Percentiles rank a stretch among this genome's conserved stretches.
Evolutionary conservation across 2,797 vertebrate species (phyloP).

Genomic region (Siniperca obscura): DNA sequence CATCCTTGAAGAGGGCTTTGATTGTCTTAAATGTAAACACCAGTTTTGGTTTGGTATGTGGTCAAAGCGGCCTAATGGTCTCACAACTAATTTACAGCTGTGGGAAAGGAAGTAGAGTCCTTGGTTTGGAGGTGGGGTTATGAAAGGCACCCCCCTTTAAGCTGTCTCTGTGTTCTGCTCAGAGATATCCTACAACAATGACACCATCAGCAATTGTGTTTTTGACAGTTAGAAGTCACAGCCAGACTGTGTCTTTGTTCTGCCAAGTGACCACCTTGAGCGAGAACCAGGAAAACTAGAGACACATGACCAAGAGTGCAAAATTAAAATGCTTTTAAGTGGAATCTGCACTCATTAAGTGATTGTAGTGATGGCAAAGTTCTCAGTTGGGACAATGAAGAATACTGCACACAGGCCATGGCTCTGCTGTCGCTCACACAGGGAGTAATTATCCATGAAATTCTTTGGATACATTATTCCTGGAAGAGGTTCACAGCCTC

Average conservation of each 20-base stretch:
- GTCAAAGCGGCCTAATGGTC: too few species aligned
- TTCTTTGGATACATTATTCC: constrained; percentile 64
- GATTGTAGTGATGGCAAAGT: constrained; percentile 21
- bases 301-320: not conserved
- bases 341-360: constrained; percentile 8
- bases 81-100: too few species aligned
- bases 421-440: constrained; percentile 47
- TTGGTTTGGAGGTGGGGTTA: too few species aligned
- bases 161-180: too few species aligned
- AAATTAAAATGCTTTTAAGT: constrained; percentile 32
- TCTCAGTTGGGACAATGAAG: constrained; percentile 24
- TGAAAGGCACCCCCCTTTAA: too few species aligned
- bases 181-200: too few species aligned
- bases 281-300: constrained; percentile 11
- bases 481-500: constrained; percentile 67
- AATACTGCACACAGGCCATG: constrained; percentile 31
- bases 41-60: too few species aligned
- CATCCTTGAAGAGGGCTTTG: too few species aligned
- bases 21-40: too few species aligned
- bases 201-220: not conserved
- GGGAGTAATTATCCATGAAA: constrained; percentile 75
- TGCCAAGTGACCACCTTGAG: not conserved
- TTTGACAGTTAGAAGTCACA: not conserved
- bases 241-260: not conserved
- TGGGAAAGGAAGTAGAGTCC: too few species aligned